phyloP scores from a whole-genome alignment of 2,888 invertebrate species.

The Phytoseiulus persimilis region DNA sequence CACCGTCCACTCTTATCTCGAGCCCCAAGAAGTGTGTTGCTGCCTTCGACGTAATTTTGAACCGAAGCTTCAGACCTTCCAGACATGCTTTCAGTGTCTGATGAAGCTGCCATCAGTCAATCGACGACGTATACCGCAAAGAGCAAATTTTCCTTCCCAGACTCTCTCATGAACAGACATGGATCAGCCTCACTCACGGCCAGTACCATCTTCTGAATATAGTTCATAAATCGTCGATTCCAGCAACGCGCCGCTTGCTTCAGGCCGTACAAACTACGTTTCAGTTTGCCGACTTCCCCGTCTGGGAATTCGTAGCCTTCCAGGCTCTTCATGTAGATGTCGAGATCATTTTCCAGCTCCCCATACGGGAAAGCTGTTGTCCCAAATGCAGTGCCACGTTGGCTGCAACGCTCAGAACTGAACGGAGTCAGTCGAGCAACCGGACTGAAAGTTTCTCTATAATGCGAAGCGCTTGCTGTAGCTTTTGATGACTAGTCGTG shows the following conservation, averaged over 20 bases:
- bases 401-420: conserved; percentile 40
- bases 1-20: neutral
- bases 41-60: conserved; percentile 18
- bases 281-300: conserved; percentile 41
- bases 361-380: conserved; percentile 42
- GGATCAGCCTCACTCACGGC: conserved; percentile 40
- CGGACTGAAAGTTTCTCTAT: conserved; percentile 42
- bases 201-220: conserved; percentile 40
- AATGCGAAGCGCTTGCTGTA: conserved; percentile 41
- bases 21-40: conserved; percentile 6
- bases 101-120: neutral
- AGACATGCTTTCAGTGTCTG: neutral
- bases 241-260: conserved; percentile 42
- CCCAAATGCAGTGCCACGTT: conserved; percentile 31
- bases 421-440: conserved; percentile 40
- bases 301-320: conserved; percentile 40
- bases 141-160: conserved; percentile 36
- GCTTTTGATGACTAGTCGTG: conserved; percentile 42
- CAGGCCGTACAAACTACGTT: conserved; percentile 42
- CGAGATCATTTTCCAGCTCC: conserved; percentile 40
- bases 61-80: neutral
- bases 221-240: conserved; percentile 41
- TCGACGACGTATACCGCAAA: conserved; percentile 44
- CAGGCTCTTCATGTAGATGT: conserved; percentile 42
- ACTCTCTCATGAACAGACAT: conserved; percentile 37